These are phyloP conservation scores for Herpetotheres cachinnans DNA, from an alignment of 2,113 vertebrate genomes.

Conservation along the genomic window DNA sequence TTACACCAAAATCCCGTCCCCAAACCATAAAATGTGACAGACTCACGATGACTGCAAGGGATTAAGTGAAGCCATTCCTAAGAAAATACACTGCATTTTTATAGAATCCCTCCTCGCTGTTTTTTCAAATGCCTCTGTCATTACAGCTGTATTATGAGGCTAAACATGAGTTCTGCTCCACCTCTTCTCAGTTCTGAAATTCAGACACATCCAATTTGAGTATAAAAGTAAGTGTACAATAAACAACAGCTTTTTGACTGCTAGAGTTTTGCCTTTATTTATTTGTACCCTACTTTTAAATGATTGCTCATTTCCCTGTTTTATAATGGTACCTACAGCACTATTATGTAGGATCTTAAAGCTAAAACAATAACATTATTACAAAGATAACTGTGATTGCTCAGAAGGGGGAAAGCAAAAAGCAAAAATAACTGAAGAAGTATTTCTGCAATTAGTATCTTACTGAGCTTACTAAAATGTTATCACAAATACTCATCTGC, in stretches of 20 bases:
- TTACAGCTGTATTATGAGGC: background rate
- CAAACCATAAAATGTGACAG: background rate
- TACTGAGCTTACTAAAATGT: background rate
- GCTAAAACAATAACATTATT: background rate
- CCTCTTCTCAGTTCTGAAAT: background rate
- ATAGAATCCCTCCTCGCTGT: background rate
- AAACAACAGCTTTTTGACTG: background rate
- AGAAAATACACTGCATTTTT: background rate
- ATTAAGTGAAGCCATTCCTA: background rate
- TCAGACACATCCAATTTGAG: background rate
- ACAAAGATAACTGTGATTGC: background rate
- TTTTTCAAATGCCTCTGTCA: background rate
- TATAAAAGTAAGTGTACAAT: background rate
- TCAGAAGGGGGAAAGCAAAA: background rate
- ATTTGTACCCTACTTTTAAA: background rate
- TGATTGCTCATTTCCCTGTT: background rate
- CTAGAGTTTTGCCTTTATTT: background rate
- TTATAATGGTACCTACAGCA: background rate
- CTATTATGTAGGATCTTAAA: background rate
- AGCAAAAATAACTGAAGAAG: background rate
- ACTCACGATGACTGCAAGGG: accelerated
- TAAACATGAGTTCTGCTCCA: background rate
- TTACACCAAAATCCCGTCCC: background rate
- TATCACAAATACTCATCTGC: background rate
- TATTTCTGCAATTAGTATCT: background rate